Evolutionary conservation across 2,888 invertebrate genomes (phyloP), one percentile per base, ranked within the genome.

Genomic region (Nymphalis c-album): DNA sequence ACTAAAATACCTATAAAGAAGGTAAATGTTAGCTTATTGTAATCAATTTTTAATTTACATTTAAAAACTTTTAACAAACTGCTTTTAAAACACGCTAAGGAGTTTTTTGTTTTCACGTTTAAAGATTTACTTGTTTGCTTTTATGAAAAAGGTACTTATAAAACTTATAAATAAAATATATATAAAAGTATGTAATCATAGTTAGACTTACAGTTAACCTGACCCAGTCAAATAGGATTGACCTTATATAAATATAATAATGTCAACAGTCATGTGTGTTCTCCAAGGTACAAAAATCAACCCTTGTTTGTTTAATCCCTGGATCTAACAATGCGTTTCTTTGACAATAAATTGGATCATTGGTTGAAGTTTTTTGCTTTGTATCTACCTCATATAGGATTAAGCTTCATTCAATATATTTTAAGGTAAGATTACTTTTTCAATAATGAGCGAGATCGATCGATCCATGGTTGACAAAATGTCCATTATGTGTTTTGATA

Each of bases 231-330:
- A 55, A 55, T 2, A 10, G 10, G 7, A 67, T n/a, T 64, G 63
- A 64, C 58, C 57, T 22, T 22, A 59, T 62, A 67, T 61, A 48
- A 47, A 59, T 45, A 60, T 66, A 67, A 67, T 67, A 61, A 67
- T 40, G 64, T 66, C 60, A 66, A 69, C 66, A 66, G 45, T n/a
- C 26, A 26, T 26, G 57, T 68, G 62, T 63, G 55, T 64, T 68
- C 53, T n/a, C 64, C 31, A 17, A 63, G 62, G 63, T 63, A 69
- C 70, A 76, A 75, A 76, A 76, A 59, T 68, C 68, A 65, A 73
- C 71, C 72, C 71, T 73, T 76, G 75, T 77, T 78, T 76, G 74
- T 70, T 71, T 74, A 74, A 73, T 74, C 53, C 53, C 26, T 55
- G 17, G n/a, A 45, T 45, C 17, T 40, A 51, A 62, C 62, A 51